Conservation (phyloP, 2,113 vertebrate genomes). For the Corythoichthys haematopterus region DNA sequence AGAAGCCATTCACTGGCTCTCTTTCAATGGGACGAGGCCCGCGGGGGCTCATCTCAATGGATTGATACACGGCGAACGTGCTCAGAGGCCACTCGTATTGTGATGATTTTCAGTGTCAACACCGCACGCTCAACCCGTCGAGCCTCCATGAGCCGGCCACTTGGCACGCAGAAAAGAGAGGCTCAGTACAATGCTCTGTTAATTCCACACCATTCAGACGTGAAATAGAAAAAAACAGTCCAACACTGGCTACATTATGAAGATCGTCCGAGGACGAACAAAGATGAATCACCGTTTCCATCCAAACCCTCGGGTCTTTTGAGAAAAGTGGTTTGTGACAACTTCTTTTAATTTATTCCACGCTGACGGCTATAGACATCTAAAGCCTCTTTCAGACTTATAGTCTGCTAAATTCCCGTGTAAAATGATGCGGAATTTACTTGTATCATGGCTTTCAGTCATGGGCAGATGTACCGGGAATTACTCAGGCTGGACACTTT, state of each 20-base stretch:
- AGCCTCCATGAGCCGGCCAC: conserved; percentile 25
- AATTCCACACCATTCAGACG: conserved; percentile 21
- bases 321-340: conserved; percentile 40
- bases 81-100: conserved; percentile 37
- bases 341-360: conserved; percentile 6
- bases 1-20: conserved; percentile 51
- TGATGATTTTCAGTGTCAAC: conserved; percentile 49
- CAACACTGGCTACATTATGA: conserved; percentile 53
- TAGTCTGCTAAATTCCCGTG: too few species aligned
- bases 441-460: too few species aligned
- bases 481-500: too few species aligned
- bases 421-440: too few species aligned
- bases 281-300: conserved; percentile 35
- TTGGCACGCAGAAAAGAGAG: conserved; percentile 36
- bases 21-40: conserved; percentile 26
- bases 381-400: too few species aligned
- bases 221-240: background rate
- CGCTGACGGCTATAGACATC: too few species aligned
- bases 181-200: conserved; percentile 37
- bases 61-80: conserved; percentile 33
- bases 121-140: conserved; percentile 4
- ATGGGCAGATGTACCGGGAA: too few species aligned
- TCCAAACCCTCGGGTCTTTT: conserved; percentile 40
- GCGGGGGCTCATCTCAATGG: conserved; percentile 32
- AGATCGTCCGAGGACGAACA: conserved; percentile 37